Conservation (phyloP, 1,140 invertebrate species). For the Archivesica marissinica region DNA sequence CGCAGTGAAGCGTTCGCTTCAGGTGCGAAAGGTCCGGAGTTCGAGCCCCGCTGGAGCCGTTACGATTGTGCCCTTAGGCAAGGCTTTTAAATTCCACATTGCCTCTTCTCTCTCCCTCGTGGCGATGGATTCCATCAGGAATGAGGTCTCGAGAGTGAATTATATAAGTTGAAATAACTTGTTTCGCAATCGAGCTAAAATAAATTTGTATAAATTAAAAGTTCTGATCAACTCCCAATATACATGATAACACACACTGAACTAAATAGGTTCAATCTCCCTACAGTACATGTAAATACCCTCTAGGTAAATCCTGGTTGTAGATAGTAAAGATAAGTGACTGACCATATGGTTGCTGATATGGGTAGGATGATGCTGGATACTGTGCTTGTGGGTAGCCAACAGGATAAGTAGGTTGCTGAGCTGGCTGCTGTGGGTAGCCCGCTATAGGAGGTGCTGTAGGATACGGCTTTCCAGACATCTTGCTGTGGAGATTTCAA, state of each 20-base stretch:
- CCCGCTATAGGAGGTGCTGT: background rate
- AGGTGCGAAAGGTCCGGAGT: too few relatives aligned
- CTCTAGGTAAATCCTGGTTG: background rate
- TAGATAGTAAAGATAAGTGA: background rate
- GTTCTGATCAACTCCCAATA: background rate
- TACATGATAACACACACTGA: background rate
- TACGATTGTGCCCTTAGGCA: too few relatives aligned
- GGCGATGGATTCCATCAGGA: too few relatives aligned
- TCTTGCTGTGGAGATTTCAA: background rate
- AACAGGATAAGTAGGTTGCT: background rate
- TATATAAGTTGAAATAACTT: too few relatives aligned
- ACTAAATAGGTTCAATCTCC: background rate
- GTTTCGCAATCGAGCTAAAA: too few relatives aligned
- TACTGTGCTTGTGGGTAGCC: constrained; percentile 23
- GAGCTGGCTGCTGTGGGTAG: background rate
- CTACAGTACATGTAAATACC: too few relatives aligned
- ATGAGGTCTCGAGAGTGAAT: too few relatives aligned
- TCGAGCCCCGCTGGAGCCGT: too few relatives aligned
- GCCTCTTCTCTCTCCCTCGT: too few relatives aligned
- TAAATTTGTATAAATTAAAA: background rate
- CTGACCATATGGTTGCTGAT: constrained; percentile 28
- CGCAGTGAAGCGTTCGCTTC: too few relatives aligned
- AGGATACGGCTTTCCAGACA: constrained; percentile 33
- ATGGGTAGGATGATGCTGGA: background rate
- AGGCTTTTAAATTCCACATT: too few relatives aligned